These are phyloP conservation scores for Parnassius apollo DNA, from an alignment of 2,888 invertebrate genomes.

Conservation along the genomic window DNA sequence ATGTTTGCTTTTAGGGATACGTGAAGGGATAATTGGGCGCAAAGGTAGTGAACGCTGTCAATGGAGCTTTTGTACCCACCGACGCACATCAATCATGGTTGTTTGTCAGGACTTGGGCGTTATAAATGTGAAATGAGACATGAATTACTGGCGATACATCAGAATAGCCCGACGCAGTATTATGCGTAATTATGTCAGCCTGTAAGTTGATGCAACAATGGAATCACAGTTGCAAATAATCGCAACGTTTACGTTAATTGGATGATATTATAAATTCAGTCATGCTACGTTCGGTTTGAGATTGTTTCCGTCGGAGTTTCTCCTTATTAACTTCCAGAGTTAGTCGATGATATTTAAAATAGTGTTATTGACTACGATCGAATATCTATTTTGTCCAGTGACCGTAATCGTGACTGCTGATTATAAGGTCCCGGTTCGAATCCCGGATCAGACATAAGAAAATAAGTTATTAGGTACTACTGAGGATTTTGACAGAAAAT, in stretches of 20 bases:
- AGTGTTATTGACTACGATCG: too few species aligned
- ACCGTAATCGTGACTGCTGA: too few species aligned
- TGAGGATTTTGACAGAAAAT: too few species aligned
- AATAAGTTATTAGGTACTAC: too few species aligned
- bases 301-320: conserved; percentile 4
- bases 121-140: conserved; percentile 68
- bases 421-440: too few species aligned
- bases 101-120: conserved; percentile 52
- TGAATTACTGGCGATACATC: conserved; percentile 61
- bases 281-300: conserved; percentile 4
- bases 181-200: conserved; percentile 62
- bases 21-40: conserved; percentile 61
- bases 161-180: conserved; percentile 52
- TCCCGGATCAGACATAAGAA: too few species aligned
- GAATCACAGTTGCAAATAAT: conserved; percentile 43
- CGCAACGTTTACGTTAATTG: conserved; percentile 20
- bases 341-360: too few species aligned
- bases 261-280: conserved; percentile 20
- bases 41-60: conserved; percentile 51
- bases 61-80: conserved; percentile 63
- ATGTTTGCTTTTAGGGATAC: conserved; percentile 43
- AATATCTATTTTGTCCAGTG: too few species aligned
- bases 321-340: too few species aligned
- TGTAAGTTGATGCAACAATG: conserved; percentile 54
- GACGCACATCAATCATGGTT: conserved; percentile 65